Evolutionary conservation across 2,113 vertebrate genomes (phyloP), one percentile per base, ranked within the genome.

Genomic region (Speoplatyrhinus poulsoni): DNA sequence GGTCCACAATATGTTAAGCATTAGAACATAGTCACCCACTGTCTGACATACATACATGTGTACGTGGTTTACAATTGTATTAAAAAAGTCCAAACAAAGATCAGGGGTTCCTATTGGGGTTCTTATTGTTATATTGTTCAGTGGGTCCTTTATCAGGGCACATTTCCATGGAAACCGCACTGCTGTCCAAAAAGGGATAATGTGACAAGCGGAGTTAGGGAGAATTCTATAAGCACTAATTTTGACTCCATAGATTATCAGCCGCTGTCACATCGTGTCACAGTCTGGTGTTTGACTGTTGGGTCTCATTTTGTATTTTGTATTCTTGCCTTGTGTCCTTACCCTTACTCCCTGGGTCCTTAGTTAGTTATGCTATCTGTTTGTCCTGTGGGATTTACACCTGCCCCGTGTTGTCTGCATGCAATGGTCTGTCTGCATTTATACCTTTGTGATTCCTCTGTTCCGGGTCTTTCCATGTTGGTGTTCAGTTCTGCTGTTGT

Each of bases 141-240:
- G 72, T 78, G 54, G n/a, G 67, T 81, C 70, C 41, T 83, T 80
- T 60, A 33, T 33, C 58, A 64, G 73, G 83, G 79, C 56, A 76
- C 9, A 89, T 93, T 89, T 84, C 91, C 87, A 91, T 91, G 82
- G 86, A 65, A 81, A 92, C 92, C 72, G 11, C 67, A 16, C 66
- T 82, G 85, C 83, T 77, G 84, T 86, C 88, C 84, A 89, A 89
- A 90, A 67, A 66, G 73, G 81, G 80, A 81, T 87, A 87, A 83
- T 70, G 41, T 82, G 72, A 80, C 69, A 85, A 77, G 69, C 59
- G 63, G 72, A 82, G 76, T 88, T 84, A 74, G 73, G 62, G 60
- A 74, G 76, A 77, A 15, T 67, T 69, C 67, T 67, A 68, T 73
- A 77, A 77, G 86, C 75, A 81, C 59, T 33, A 26, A 46, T 66